Conservation (phyloP, 1,140 invertebrate species). For the Scaptomyza graminum region DNA sequence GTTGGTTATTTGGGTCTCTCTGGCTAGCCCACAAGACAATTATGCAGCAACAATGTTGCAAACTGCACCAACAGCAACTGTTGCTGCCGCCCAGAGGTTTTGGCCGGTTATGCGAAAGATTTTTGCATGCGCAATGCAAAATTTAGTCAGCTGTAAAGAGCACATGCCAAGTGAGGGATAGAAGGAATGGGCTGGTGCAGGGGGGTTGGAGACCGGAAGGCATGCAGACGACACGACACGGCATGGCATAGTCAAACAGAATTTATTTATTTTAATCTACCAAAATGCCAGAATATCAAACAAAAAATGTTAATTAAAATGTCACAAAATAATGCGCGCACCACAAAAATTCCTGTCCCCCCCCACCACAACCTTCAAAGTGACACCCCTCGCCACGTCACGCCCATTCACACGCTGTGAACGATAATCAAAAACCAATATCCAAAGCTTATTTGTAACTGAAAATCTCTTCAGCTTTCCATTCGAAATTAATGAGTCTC, state of each 20-base stretch:
- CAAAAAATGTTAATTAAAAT: conserved; percentile 73
- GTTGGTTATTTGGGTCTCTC: background rate
- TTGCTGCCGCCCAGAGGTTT: conserved; percentile 6
- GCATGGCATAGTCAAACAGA: conserved; percentile 10
- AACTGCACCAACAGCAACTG: conserved; percentile 19
- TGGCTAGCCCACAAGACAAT: conserved; percentile 15
- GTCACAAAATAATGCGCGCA: conserved; percentile 50
- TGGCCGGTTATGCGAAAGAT: conserved; percentile 20
- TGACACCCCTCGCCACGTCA: too few species aligned
- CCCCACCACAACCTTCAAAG: background rate
- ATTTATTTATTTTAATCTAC: conserved; percentile 39
- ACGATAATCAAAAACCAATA: conserved; percentile 75
- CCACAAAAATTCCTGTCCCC: background rate
- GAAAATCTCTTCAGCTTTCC: conserved; percentile 44
- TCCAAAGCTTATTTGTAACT: conserved; percentile 56
- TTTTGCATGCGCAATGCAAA: conserved; percentile 66
- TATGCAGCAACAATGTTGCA: conserved; percentile 23
- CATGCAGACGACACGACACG: conserved; percentile 36
- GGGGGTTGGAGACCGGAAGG: conserved; percentile 24
- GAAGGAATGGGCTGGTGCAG: background rate
- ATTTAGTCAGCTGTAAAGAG: conserved; percentile 64
- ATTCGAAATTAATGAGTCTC: conserved; percentile 73
- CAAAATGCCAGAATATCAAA: conserved; percentile 6
- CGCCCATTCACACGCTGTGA: background rate
- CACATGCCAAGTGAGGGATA: background rate